Evolutionary conservation across 2,797 vertebrate species (phyloP).

Genomic region (Phoeniculus purpureus): DNA sequence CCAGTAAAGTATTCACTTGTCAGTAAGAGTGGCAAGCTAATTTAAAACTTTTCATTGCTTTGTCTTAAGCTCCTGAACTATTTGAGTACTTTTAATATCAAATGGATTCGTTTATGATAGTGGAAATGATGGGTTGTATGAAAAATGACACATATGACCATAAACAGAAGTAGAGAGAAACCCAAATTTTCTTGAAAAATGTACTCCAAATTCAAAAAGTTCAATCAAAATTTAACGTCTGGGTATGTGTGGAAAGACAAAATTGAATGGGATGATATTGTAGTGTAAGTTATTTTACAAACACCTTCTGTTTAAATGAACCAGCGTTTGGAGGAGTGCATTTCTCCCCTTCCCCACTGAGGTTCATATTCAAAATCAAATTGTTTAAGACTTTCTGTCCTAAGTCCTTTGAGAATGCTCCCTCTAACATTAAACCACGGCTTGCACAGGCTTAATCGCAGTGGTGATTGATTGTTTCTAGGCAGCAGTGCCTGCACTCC

Average conservation of each 20-base stretch:
- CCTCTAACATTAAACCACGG: background rate
- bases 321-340: background rate
- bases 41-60: conserved; percentile 65
- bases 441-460: background rate
- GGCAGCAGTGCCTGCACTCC: background rate
- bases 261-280: background rate
- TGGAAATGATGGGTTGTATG: conserved; percentile 24
- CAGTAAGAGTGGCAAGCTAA: conserved; percentile 62
- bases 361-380: background rate
- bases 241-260: background rate
- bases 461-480: background rate
- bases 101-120: conserved; percentile 39
- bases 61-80: conserved; percentile 54
- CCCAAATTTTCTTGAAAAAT: conserved; percentile 8
- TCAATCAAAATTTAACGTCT: background rate
- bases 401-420: background rate
- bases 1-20: conserved; percentile 55
- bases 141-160: conserved; percentile 44
- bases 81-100: conserved; percentile 46
- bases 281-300: background rate
- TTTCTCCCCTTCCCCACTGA: background rate
- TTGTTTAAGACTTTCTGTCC: background rate
- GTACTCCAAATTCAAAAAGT: background rate
- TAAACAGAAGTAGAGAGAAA: conserved; percentile 32
- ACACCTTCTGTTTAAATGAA: background rate